Evolutionary conservation across 2,797 vertebrate genomes (phyloP).

Genomic region (Sebastes vulpes): DNA sequence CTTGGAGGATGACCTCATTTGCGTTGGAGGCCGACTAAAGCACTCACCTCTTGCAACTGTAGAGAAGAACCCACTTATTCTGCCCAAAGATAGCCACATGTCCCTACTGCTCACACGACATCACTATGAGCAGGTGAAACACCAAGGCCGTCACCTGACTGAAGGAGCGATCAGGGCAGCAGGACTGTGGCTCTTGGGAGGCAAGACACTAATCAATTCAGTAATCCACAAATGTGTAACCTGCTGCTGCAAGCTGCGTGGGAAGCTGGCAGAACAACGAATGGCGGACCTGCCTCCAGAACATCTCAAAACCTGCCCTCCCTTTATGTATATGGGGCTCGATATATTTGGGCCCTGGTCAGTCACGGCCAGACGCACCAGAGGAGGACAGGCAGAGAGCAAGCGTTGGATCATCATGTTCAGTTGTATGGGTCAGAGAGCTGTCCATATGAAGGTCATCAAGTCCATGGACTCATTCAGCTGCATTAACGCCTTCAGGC

Average conservation of each 20-base stretch:
- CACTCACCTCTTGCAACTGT: not conserved
- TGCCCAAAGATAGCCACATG: constrained; percentile 14
- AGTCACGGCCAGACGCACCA: not conserved
- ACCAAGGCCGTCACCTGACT: constrained; percentile 21
- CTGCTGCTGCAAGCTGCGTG: not conserved
- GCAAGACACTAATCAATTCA: not conserved
- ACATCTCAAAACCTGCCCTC: not conserved
- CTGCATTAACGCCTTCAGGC: not conserved
- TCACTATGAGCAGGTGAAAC: constrained; percentile 23
- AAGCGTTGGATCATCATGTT: constrained; percentile 20
- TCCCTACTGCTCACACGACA: constrained; percentile 12
- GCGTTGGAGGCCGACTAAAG: constrained; percentile 11
- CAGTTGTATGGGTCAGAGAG: constrained; percentile 28
- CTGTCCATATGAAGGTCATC: constrained; percentile 4
- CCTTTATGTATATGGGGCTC: constrained; percentile 5
- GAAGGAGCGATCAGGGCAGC: not conserved
- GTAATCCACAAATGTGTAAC: not conserved
- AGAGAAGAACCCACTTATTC: constrained; percentile 21
- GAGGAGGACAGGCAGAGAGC: constrained; percentile 5
- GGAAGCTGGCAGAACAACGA: not conserved
- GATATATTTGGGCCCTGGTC: constrained; percentile 5
- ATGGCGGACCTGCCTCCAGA: not conserved
- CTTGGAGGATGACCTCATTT: constrained; percentile 7
- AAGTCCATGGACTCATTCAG: constrained; percentile 24
- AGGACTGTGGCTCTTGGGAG: not conserved